These are phyloP conservation scores for Heteromyza rotundicornis DNA, from an alignment of 2,888 invertebrate species.

Conservation along the genomic window DNA sequence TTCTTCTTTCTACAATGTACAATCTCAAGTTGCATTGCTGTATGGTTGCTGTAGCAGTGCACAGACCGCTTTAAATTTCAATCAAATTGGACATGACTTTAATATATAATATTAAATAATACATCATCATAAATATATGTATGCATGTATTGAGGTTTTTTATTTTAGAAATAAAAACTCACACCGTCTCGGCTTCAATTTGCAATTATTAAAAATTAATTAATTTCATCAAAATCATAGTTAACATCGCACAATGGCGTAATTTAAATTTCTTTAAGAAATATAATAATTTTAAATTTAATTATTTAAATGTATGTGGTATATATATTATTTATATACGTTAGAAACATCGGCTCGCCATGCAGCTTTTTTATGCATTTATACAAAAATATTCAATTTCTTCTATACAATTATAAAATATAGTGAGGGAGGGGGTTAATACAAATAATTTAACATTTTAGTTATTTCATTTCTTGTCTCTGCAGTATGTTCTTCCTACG, in stretches of 20 bases:
- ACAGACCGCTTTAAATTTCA: neutral
- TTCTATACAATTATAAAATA: constrained; percentile 39
- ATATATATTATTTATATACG: no score
- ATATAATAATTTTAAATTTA: constrained; percentile 50
- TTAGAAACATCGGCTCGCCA: neutral
- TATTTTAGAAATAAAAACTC: constrained; percentile 15
- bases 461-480: neutral
- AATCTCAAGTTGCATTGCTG: no score
- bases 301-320: constrained; percentile 23
- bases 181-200: constrained; percentile 16
- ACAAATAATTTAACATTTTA: constrained; percentile 23
- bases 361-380: constrained; percentile 22
- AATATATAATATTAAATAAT: constrained; percentile 48
- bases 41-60: neutral
- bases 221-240: constrained; percentile 44
- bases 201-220: constrained; percentile 40
- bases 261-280: constrained; percentile 61
- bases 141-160: constrained; percentile 32
- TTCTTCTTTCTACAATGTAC: no score
- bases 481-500: neutral
- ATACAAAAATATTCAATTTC: constrained; percentile 29
- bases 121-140: constrained; percentile 34
- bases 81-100: constrained; percentile 20
- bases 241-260: constrained; percentile 60
- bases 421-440: constrained; percentile 19